phyloP scores from a whole-genome alignment of 2,113 vertebrate species.

The Ellobius talpinus region DNA sequence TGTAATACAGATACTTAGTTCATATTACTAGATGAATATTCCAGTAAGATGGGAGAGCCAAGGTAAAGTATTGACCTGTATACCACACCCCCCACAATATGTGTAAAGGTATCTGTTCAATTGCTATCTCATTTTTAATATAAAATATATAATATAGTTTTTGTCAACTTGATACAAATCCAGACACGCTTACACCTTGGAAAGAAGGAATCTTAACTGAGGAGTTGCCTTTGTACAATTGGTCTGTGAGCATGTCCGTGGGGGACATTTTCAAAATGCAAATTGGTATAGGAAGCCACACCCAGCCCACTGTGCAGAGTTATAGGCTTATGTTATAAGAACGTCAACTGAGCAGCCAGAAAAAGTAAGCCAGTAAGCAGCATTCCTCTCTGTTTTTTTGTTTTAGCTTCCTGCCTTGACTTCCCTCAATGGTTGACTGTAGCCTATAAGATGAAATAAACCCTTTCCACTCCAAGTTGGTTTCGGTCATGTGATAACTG shows the following conservation, averaged over 20 bases:
- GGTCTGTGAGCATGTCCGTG: neutral
- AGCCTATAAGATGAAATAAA: neutral
- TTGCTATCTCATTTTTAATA: neutral
- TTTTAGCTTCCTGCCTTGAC: neutral
- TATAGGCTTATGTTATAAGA: neutral
- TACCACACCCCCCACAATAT: neutral
- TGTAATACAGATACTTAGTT: conserved; percentile 34
- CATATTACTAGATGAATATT: conserved; percentile 55
- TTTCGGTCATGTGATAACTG: neutral
- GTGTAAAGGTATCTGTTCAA: neutral
- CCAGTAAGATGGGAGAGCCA: neutral
- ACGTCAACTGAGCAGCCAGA: neutral
- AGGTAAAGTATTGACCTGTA: neutral
- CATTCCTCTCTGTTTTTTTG: neutral
- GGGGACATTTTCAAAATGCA: neutral
- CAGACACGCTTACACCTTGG: neutral
- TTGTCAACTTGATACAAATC: neutral
- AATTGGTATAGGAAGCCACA: neutral
- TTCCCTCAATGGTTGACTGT: neutral
- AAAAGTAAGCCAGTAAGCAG: neutral
- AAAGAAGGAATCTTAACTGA: neutral
- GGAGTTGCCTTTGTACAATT: neutral
- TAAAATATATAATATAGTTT: neutral
- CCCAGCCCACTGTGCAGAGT: neutral
- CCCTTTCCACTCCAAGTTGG: neutral